Evolutionary conservation across 2,113 vertebrate species (phyloP).

Genomic region (Hippopotamus amphibius): DNA sequence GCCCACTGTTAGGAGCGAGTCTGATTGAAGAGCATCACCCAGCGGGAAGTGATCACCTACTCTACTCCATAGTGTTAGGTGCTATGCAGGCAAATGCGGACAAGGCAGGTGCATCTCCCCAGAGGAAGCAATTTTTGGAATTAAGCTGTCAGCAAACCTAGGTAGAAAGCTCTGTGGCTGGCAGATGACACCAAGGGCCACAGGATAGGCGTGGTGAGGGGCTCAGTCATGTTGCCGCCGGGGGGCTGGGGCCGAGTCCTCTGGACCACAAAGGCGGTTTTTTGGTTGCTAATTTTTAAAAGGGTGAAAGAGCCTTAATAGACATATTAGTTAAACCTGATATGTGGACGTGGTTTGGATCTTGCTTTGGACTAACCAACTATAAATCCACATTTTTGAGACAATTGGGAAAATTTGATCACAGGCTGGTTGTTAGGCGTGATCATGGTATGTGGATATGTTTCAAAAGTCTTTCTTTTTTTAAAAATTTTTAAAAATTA

Average conservation of each 20-base stretch:
- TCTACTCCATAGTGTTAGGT: background rate
- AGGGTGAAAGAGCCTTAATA: background rate
- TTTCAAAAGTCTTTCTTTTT: background rate
- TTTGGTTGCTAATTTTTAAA: background rate
- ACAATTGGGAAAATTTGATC: background rate
- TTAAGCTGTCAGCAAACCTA: background rate
- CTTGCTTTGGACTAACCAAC: slow-evolving; percentile 18
- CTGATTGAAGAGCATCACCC: background rate
- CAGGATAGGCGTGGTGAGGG: background rate
- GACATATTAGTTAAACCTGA: background rate
- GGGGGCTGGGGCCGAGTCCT: background rate
- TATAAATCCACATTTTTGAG: background rate
- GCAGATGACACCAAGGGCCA: accelerated
- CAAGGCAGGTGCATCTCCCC: accelerated
- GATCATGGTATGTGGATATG: background rate
- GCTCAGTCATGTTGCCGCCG: too few species aligned
- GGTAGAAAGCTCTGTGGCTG: background rate
- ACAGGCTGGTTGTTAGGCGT: background rate
- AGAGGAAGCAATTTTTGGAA: accelerated
- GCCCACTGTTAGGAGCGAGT: background rate
- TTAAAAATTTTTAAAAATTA: too few species aligned
- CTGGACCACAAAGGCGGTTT: background rate
- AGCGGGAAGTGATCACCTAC: background rate
- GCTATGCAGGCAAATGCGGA: background rate
- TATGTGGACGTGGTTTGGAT: background rate